Evolutionary conservation across 2,113 vertebrate genomes (phyloP).

Genomic region (Monopterus albus): DNA sequence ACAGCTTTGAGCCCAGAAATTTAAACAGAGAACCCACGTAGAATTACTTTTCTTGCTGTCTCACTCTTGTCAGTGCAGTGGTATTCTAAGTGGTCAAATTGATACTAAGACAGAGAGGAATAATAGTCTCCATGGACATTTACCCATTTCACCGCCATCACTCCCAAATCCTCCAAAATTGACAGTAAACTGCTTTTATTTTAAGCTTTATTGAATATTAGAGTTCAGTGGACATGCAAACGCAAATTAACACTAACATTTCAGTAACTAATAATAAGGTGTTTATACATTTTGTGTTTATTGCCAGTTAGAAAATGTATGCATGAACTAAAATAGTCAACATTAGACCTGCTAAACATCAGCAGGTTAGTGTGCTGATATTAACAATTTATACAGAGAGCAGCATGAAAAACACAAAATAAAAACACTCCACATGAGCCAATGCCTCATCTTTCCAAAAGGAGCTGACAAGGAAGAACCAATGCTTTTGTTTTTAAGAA

Average conservation of each 20-base stretch:
- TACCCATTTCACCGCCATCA: background rate
- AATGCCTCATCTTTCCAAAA: no score
- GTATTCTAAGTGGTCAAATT: background rate
- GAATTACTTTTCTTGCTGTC: slow-evolving; percentile 15
- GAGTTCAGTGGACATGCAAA: no score
- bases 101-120: background rate
- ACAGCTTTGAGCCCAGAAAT: slow-evolving; percentile 24
- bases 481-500: no score
- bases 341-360: background rate
- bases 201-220: background rate
- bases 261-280: no score
- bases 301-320: background rate
- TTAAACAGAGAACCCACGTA: slow-evolving; percentile 6
- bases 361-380: no score
- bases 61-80: background rate
- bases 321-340: background rate
- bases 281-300: no score
- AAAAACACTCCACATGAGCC: no score
- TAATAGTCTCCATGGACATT: background rate
- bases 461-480: no score
- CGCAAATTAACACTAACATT: no score
- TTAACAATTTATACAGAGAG: no score
- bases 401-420: no score
- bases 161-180: background rate
- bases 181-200: background rate